Evolutionary conservation across 2,888 invertebrate genomes (phyloP), one percentile per base, ranked within the genome.

Genomic region (Ophion ventricosus): DNA sequence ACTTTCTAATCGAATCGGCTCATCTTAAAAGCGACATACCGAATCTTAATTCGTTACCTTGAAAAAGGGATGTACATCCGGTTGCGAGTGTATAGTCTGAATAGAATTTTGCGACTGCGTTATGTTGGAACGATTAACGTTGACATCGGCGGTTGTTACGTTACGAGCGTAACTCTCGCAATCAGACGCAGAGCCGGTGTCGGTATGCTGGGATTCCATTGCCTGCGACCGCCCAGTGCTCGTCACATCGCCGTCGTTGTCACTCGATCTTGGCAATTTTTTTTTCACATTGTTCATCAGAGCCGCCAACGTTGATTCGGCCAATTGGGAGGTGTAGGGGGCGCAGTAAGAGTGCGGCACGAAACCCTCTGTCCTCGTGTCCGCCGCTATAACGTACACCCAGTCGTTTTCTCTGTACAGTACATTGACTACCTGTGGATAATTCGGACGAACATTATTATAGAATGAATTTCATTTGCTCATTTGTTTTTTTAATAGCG

Each of bases 371-470:
- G 97, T 96, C 74, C 98, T 95, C 23, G 97, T 97, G 89, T 98
- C 98, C 67, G 97, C 96, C 2, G 97, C 97, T 91, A 98, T 98
- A 0, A 99, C 98, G 94, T 99, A 99, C 10, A 98, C 98, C 99
- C 99, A 99, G 93, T 99, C 98, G 92, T 98, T 98, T 93, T 99
- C 99, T 88, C 98, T 95, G 93, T 99, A 99, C 85, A 99, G 94
- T 85, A 98, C 97, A 94, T 98, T 98, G n/a, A 98, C 98, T 91
- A 98, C 96, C 95, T 96, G 92, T 61, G 35, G 59, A 61, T 14
- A 64, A 82, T 64, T 57, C 0, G 23, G 57, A 57, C n/a, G 54
- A 54, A 10, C 54, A 10, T 23, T 23, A 57, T 10, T 57, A 49
- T 17, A 0, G 17, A 11, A 49, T 14, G 14, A 49, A 49, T 17